Percentiles rank a stretch among this genome's conserved stretches.
Conservation (phyloP, 2,113 vertebrate genomes). For the Lethenteron reissneri region DNA sequence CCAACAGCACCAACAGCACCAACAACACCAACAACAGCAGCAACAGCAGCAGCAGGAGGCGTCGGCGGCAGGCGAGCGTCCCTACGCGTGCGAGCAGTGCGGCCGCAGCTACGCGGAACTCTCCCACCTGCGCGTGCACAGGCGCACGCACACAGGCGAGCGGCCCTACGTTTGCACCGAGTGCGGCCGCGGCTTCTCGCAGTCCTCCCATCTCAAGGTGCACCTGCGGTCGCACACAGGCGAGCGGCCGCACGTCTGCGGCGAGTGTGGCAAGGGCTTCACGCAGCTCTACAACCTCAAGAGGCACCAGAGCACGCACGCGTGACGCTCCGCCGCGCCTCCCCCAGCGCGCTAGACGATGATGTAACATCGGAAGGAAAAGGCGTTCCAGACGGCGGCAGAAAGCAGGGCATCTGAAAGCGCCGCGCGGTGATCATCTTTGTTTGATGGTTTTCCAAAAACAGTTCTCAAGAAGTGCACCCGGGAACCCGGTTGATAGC, state of each 20-base stretch:
- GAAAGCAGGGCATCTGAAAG: no score
- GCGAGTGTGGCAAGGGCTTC: slow-evolving; percentile 1
- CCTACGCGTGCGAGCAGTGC: background rate
- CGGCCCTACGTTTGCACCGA: background rate
- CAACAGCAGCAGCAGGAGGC: no score
- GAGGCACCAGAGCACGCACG: slow-evolving; percentile 2
- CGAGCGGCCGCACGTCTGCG: background rate
- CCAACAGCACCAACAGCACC: no score
- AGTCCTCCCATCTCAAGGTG: background rate
- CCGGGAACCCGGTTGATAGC: no score
- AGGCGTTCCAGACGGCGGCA: no score
- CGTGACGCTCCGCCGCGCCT: no score
- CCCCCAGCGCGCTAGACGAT: no score
- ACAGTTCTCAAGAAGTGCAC: no score
- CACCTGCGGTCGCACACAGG: background rate
- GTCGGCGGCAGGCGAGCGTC: background rate
- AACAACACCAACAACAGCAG: no score
- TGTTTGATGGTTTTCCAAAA: no score
- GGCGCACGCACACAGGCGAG: background rate
- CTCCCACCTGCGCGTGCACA: background rate
- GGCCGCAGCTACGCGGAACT: background rate
- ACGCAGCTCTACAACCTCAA: background rate
- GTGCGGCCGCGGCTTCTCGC: slow-evolving; percentile 1
- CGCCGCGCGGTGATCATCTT: no score
- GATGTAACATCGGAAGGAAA: no score